Evolutionary conservation across 2,113 vertebrate species (phyloP).

Genomic region (Ranitomeya imitator): DNA sequence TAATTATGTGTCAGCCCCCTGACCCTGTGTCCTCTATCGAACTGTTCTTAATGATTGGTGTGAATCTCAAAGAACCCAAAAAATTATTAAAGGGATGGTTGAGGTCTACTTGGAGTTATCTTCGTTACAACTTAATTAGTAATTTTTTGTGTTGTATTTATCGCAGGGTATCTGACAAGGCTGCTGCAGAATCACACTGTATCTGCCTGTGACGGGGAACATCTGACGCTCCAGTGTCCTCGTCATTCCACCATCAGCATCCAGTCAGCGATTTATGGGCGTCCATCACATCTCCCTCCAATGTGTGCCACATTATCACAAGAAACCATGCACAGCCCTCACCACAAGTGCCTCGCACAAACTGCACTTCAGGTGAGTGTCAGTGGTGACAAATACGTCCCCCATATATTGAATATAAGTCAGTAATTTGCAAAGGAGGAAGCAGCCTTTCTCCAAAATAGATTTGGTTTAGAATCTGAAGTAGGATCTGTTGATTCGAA

Average conservation of each 20-base stretch:
- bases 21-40: too few relatives aligned
- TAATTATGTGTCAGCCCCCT: too few relatives aligned
- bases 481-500: too few relatives aligned
- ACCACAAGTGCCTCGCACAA: slow-evolving; percentile 78
- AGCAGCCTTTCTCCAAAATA: too few relatives aligned
- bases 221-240: slow-evolving; percentile 85
- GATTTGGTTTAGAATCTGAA: background rate
- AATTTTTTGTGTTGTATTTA: slow-evolving; percentile 60
- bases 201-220: slow-evolving; percentile 86
- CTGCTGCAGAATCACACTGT: slow-evolving; percentile 91
- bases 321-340: slow-evolving; percentile 64
- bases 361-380: slow-evolving; percentile 87
- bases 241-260: slow-evolving; percentile 91
- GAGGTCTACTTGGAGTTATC: too few relatives aligned
- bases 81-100: too few relatives aligned
- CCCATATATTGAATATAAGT: background rate
- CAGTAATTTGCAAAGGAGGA: too few relatives aligned
- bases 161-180: slow-evolving; percentile 90
- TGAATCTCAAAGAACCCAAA: too few relatives aligned
- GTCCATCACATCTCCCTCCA: slow-evolving; percentile 63
- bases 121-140: too few relatives aligned
- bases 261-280: slow-evolving; percentile 89
- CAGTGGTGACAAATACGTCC: background rate
- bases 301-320: slow-evolving; percentile 68
- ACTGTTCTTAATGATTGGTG: too few relatives aligned